These are phyloP conservation scores for Aphidoletes aphidimyza DNA, from an alignment of 2,888 invertebrate species.

Conservation along the genomic window DNA sequence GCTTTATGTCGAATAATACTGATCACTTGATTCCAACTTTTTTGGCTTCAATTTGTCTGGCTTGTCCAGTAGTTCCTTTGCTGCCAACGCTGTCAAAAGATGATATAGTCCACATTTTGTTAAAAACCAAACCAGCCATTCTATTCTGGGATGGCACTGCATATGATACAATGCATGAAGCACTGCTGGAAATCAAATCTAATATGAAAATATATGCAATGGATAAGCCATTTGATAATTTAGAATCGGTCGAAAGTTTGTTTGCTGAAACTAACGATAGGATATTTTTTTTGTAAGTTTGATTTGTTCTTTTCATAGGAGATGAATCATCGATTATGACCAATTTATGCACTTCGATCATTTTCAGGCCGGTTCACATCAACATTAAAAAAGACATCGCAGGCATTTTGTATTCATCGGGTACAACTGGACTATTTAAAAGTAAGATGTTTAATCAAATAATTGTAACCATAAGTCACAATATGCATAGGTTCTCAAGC, in stretches of 20 bases:
- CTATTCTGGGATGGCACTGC: background rate
- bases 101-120: background rate
- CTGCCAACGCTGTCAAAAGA: background rate
- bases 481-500: too few relatives aligned
- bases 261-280: background rate
- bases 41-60: too few relatives aligned
- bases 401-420: background rate
- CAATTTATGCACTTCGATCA: too few relatives aligned
- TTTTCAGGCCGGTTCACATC: background rate
- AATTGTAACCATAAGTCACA: too few relatives aligned
- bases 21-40: too few relatives aligned
- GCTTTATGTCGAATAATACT: too few relatives aligned
- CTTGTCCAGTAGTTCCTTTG: constrained; percentile 13
- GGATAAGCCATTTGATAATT: background rate
- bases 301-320: too few relatives aligned
- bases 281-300: constrained; percentile 50
- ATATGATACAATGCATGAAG: constrained; percentile 18
- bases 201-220: background rate
- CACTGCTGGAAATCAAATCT: background rate
- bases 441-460: too few relatives aligned
- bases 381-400: background rate
- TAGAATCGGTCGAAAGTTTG: constrained; percentile 23
- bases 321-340: background rate
- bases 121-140: background rate
- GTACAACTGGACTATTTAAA: background rate